A percentile compares a stretch with the other conserved stretches of the same genome.
phyloP scores from a whole-genome alignment of 1,140 invertebrate species.

The Bicyclus anynana region DNA sequence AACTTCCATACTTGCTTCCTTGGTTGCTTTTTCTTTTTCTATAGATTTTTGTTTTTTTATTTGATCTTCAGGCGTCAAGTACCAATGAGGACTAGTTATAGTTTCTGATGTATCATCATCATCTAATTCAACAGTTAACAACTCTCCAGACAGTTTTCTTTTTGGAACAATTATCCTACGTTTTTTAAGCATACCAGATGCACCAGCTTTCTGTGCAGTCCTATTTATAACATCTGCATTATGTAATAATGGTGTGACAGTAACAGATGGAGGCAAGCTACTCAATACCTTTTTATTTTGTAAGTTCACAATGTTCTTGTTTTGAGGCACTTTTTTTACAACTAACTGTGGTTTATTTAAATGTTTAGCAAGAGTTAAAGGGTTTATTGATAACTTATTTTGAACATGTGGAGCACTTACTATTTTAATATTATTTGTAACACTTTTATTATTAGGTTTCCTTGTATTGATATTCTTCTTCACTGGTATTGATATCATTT shows the following conservation, averaged over 20 bases:
- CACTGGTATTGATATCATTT: constrained; percentile 1
- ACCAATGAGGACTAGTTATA: constrained; percentile 53
- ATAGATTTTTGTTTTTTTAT: constrained; percentile 13
- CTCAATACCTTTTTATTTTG: constrained; percentile 5
- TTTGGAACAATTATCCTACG: constrained; percentile 4
- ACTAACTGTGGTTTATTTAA: constrained; percentile 8
- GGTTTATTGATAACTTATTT: constrained; percentile 8
- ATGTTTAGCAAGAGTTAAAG: constrained; percentile 12
- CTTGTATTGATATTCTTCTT: neutral
- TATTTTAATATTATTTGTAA: neutral
- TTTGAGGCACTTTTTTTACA: constrained; percentile 21
- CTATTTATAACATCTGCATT: constrained; percentile 44
- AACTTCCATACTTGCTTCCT: constrained; percentile 7
- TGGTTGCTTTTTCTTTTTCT: constrained; percentile 7
- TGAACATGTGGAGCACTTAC: neutral
- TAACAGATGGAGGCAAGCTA: constrained; percentile 52
- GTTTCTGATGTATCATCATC: constrained; percentile 45
- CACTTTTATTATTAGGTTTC: constrained; percentile 9
- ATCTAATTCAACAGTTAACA: constrained; percentile 55
- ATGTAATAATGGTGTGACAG: constrained; percentile 28
- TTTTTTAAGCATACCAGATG: constrained; percentile 13
- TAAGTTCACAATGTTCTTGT: constrained; percentile 15
- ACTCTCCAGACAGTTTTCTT: constrained; percentile 13
- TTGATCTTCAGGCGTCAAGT: constrained; percentile 57
- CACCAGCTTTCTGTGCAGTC: constrained; percentile 10